Conservation (phyloP, 2,797 vertebrate genomes). For the Lates japonicus region DNA sequence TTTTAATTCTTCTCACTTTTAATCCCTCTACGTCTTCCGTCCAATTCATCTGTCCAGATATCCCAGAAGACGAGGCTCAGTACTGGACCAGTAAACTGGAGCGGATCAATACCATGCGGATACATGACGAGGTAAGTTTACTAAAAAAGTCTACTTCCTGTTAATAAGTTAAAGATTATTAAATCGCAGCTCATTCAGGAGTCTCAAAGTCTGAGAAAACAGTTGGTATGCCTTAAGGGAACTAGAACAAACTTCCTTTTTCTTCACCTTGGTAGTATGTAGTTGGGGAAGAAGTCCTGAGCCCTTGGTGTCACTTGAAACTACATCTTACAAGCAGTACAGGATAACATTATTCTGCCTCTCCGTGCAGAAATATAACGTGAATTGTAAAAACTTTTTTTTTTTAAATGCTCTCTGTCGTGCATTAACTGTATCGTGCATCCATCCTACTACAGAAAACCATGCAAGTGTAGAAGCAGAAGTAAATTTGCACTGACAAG, state of each 20-base stretch:
- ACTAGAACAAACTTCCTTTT: not conserved
- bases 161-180: not conserved
- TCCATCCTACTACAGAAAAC: not conserved
- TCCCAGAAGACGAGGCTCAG: conserved; percentile 96
- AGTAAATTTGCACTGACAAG: no score
- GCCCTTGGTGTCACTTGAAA: not conserved
- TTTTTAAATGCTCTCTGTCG: not conserved
- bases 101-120: conserved; percentile 90
- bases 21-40: not conserved
- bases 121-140: conserved; percentile 89
- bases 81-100: conserved; percentile 97
- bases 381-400: not conserved
- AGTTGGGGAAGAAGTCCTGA: not conserved
- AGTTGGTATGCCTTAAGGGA: not conserved
- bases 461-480: not conserved
- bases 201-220: not conserved
- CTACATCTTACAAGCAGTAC: not conserved
- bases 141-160: not conserved
- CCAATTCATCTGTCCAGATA: conserved; percentile 81
- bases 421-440: not conserved
- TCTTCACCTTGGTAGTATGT: not conserved
- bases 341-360: not conserved
- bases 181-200: not conserved
- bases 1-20: not conserved
- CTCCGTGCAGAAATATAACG: not conserved